These are phyloP conservation scores for Raphicerus campestris DNA, from an alignment of 2,113 vertebrate species.

Conservation along the genomic window DNA sequence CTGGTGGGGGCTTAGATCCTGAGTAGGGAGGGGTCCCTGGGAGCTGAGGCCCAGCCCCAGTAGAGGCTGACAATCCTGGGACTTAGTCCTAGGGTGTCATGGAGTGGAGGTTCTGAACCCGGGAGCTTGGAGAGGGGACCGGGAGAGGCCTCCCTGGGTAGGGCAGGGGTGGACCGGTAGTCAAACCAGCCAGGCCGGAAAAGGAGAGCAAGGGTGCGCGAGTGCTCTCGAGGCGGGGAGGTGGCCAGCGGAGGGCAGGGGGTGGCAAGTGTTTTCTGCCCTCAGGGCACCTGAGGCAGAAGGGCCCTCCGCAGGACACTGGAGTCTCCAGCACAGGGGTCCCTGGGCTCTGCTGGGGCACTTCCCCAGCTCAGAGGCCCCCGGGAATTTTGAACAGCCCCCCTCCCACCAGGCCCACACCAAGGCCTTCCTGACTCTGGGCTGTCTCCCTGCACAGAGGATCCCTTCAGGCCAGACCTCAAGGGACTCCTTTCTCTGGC, in stretches of 20 bases:
- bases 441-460: background rate
- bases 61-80: background rate
- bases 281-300: background rate
- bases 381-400: background rate
- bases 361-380: background rate
- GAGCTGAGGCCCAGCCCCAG: background rate
- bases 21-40: background rate
- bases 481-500: background rate
- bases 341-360: background rate
- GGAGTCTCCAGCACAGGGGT: background rate
- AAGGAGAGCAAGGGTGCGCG: background rate
- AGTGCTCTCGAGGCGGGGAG: background rate
- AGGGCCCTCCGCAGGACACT: background rate
- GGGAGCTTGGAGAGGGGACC: background rate
- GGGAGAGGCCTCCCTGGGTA: slow-evolving; percentile 5
- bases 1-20: background rate
- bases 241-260: background rate
- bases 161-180: background rate
- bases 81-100: background rate
- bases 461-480: background rate
- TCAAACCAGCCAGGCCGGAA: slow-evolving; percentile 50
- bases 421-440: background rate
- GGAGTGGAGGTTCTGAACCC: background rate
- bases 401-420: background rate
- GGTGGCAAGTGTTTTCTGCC: background rate